Percentiles rank a stretch among this genome's conserved stretches.
These are phyloP conservation scores for Limnothrissa miodon DNA, from an alignment of 2,113 vertebrate species.

Conservation along the genomic window DNA sequence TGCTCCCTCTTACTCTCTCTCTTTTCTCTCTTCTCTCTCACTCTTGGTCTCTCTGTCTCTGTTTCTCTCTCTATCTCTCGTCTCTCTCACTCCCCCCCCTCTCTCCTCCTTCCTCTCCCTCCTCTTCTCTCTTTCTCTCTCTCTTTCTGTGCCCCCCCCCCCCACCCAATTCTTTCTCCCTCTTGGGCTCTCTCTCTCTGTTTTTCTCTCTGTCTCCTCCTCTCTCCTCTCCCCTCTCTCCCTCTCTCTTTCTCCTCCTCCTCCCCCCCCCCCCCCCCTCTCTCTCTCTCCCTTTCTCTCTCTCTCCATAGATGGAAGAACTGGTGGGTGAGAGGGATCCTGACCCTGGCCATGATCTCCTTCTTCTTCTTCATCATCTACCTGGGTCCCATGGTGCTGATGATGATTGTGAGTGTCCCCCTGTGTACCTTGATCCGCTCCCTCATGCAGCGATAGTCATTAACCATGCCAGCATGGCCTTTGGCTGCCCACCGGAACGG, in stretches of 20 bases:
- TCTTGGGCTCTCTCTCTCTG: not conserved
- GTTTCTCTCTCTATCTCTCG: not conserved
- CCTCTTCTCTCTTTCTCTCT: not conserved
- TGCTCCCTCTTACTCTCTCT: not conserved
- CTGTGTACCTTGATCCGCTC: not conserved
- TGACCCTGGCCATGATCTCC: conserved; percentile 95
- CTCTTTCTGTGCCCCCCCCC: no score
- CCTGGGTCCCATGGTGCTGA: conserved; percentile 94
- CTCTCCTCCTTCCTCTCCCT: no score
- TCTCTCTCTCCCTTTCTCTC: not conserved
- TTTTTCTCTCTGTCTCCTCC: not conserved
- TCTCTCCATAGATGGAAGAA: conserved; percentile 87
- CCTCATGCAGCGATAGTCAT: not conserved
- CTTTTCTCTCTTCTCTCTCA: no score
- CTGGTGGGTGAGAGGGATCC: conserved; percentile 98
- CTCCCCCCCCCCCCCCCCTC: not conserved
- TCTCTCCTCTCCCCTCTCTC: no score
- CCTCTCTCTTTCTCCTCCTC: not conserved
- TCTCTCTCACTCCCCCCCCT: not conserved
- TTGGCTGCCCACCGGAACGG: not conserved
- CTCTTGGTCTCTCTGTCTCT: not conserved
- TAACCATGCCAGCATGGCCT: not conserved
- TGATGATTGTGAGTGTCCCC: conserved; percentile 88
- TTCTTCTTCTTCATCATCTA: conserved; percentile 99
- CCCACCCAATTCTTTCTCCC: no score